Base-by-base conservation (phyloP, 2,113 vertebrate genomes). In the Drymodes brunneopygia region DNA sequence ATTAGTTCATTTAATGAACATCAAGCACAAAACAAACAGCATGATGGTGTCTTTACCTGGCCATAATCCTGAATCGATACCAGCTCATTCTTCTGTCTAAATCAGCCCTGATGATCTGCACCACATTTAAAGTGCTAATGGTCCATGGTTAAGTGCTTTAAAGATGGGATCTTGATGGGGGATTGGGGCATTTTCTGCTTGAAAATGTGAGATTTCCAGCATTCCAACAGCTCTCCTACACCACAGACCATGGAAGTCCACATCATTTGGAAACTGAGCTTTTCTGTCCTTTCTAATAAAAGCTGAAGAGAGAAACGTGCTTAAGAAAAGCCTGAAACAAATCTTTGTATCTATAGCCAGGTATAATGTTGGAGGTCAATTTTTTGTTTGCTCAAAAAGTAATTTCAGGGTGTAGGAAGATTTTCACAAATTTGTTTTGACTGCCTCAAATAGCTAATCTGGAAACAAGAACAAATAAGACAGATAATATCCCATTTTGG, bases 21-120 rank as follows among this genome's bases (percentile, higher is more conserved):
- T 79, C 72, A 95, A 90, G 77, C 88, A 88, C 74, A 95, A 94
- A 96, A 40, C 88, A 95, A 96, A 94, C 69, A 92, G 69, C 44
- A 1, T 56, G 67, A 84, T 64, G 60, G 23, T 17, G 23, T 53
- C 86, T 96, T 96, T 90, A 90, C 80, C 80, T 74, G 44, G 47
- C 69, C 72, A 65, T 90, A 86, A 94, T 94, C 95, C 93, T 47
- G 64, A 90, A 96, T 96, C 82, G 88, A 92, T 95, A 84, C 16
- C 28, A 22, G 83, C 90, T 64, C 47, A 40, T 74, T 80, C 90
- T 88, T 73, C 65, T 78, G 58, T 17, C 67, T 90, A 58, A 81
- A 93, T 80, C 51, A 77, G 66, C 16, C 4, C 36, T 38, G 79
- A 50, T 54, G 38, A 67, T 81, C 79, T 58, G 51, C 14, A 29